These are phyloP conservation scores for Berghia stephanieae DNA, from an alignment of 1,140 invertebrate species.

Conservation along the genomic window DNA sequence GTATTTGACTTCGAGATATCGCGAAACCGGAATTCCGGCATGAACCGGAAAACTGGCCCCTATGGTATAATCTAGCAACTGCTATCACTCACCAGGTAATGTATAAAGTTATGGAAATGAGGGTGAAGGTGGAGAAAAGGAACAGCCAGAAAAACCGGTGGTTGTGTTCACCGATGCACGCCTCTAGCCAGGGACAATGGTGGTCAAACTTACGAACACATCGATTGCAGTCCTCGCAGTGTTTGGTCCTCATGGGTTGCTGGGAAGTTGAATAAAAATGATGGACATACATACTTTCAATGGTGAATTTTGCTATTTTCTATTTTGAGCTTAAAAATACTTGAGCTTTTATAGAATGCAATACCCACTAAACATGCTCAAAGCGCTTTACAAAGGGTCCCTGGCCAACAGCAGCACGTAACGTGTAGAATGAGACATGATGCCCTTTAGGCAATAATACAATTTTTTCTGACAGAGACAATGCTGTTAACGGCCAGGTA, in stretches of 20 bases:
- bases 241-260: constrained; percentile 65
- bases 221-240: constrained; percentile 65
- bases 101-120: constrained; percentile 58
- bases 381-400: too few relatives aligned
- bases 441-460: too few relatives aligned
- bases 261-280: constrained; percentile 31
- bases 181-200: constrained; percentile 67
- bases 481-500: too few relatives aligned
- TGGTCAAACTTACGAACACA: constrained; percentile 67
- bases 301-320: neutral
- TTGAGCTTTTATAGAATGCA: too few relatives aligned
- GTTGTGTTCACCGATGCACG: constrained; percentile 66
- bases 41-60: too few relatives aligned
- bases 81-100: constrained; percentile 64
- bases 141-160: constrained; percentile 65
- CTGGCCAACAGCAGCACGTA: too few relatives aligned
- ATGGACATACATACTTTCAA: neutral
- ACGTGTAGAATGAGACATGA: too few relatives aligned
- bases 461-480: too few relatives aligned
- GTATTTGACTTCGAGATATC: too few relatives aligned
- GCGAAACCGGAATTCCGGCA: too few relatives aligned
- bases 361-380: too few relatives aligned
- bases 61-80: too few relatives aligned
- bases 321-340: neutral
- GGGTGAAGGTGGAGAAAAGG: constrained; percentile 49